A percentile compares a stretch with the other conserved stretches of the same genome.
Conservation (phyloP, 2,888 invertebrate species). For the Lepidonotus clava region DNA sequence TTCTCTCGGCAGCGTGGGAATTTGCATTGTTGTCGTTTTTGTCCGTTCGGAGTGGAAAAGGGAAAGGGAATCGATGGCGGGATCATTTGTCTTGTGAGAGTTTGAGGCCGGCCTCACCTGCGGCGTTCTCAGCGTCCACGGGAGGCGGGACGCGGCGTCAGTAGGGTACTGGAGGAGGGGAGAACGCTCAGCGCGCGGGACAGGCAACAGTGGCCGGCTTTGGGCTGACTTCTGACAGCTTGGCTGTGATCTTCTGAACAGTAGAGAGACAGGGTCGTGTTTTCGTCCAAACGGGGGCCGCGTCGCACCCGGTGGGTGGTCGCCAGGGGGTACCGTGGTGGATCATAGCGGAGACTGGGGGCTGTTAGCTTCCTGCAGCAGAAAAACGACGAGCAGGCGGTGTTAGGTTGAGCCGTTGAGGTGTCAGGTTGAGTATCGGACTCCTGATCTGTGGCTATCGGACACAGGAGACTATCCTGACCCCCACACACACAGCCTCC, state of each 20-base stretch:
- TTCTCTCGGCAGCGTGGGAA: neutral
- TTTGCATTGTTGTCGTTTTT: slow-evolving; percentile 6
- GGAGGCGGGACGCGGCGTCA: neutral
- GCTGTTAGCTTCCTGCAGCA: neutral
- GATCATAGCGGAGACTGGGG: neutral
- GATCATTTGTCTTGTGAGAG: slow-evolving; percentile 51
- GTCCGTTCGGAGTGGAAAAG: too few species aligned
- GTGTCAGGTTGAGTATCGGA: too few species aligned
- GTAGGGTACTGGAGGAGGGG: neutral
- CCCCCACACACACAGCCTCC: neutral
- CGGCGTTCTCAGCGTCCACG: neutral
- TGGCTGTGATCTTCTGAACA: too few species aligned
- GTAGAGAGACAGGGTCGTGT: neutral
- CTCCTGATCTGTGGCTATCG: neutral
- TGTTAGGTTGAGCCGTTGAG: too few species aligned
- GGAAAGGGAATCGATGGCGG: neutral
- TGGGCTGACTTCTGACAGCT: too few species aligned
- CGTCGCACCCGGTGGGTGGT: neutral
- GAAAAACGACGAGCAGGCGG: too few species aligned
- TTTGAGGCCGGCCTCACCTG: slow-evolving; percentile 30
- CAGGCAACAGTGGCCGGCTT: neutral
- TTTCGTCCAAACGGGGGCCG: neutral
- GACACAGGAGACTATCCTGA: neutral
- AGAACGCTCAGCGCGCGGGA: neutral
- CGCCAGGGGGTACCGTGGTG: neutral